Evolutionary conservation across 1,140 invertebrate species (phyloP).

Genomic region (Cryptotermes secundus): DNA sequence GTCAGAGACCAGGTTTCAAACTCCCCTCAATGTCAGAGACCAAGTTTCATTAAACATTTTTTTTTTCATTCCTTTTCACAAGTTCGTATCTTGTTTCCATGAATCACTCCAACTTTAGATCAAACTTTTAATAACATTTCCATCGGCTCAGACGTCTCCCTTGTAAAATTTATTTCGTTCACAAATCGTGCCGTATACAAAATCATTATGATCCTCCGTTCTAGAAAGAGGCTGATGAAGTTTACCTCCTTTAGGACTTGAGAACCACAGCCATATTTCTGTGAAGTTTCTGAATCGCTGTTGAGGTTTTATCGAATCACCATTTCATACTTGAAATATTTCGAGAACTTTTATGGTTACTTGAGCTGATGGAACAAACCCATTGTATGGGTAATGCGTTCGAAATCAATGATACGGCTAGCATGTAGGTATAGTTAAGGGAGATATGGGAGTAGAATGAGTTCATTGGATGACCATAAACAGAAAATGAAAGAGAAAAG

Average conservation of each 20-base stretch:
- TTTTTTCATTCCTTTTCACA: too few species aligned
- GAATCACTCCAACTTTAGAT: too few species aligned
- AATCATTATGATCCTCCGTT: too few species aligned
- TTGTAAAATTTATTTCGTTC: too few species aligned
- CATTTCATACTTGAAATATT: background rate
- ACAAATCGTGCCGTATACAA: too few species aligned
- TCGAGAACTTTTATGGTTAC: background rate
- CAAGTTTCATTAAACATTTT: too few species aligned
- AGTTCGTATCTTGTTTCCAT: too few species aligned
- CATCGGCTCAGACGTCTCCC: too few species aligned
- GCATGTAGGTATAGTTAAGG: background rate
- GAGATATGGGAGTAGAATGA: background rate
- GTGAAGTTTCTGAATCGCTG: background rate
- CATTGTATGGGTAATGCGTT: background rate
- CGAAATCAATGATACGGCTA: background rate
- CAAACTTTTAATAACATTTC: too few species aligned
- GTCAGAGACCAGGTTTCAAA: too few species aligned
- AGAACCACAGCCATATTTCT: background rate
- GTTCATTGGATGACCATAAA: background rate
- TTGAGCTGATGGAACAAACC: background rate
- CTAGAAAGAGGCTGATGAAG: background rate
- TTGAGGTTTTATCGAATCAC: background rate
- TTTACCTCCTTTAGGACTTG: background rate
- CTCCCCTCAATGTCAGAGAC: too few species aligned
- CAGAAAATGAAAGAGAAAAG: background rate